phyloP scores from a whole-genome alignment of 1,140 invertebrate species.

The Drosophila pectinifera region DNA sequence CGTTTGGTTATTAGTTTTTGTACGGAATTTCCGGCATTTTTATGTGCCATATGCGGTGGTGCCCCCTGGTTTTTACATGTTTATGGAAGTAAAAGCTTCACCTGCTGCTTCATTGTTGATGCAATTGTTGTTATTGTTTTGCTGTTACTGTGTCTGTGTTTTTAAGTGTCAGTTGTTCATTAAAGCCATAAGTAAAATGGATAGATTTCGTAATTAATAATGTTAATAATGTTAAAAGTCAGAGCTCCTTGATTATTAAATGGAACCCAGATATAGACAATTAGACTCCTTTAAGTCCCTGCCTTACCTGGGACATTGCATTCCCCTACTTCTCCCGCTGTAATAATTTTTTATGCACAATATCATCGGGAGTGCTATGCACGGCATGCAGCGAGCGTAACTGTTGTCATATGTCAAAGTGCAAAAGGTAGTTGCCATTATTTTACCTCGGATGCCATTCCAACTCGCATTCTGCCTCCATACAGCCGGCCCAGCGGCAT shows the following conservation, averaged over 20 bases:
- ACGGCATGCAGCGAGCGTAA: slow-evolving; percentile 33
- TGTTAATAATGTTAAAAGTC: no score
- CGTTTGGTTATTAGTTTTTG: slow-evolving; percentile 79
- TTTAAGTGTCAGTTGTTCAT: slow-evolving; percentile 73
- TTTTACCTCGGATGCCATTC: slow-evolving; percentile 37
- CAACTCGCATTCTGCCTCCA: neutral
- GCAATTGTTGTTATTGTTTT: slow-evolving; percentile 42
- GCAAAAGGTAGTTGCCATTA: slow-evolving; percentile 54
- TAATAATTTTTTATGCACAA: slow-evolving; percentile 47
- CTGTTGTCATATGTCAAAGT: slow-evolving; percentile 64
- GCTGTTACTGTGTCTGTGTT: slow-evolving; percentile 76
- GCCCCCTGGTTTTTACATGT: slow-evolving; percentile 12
- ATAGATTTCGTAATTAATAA: slow-evolving; percentile 5
- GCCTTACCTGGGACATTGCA: slow-evolving; percentile 9
- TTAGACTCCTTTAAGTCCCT: neutral
- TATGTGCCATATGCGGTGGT: slow-evolving; percentile 49
- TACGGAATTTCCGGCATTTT: slow-evolving; percentile 70
- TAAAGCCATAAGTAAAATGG: slow-evolving; percentile 53
- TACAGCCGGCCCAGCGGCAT: slow-evolving; percentile 14
- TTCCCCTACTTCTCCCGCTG: slow-evolving; percentile 18
- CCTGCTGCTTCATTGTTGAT: slow-evolving; percentile 5
- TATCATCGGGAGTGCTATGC: slow-evolving; percentile 20
- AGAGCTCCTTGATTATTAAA: neutral
- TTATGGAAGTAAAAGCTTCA: slow-evolving; percentile 15
- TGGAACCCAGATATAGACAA: neutral